Base-by-base conservation (phyloP, 2,888 invertebrate species). In the Polyommatus icarus region DNA sequence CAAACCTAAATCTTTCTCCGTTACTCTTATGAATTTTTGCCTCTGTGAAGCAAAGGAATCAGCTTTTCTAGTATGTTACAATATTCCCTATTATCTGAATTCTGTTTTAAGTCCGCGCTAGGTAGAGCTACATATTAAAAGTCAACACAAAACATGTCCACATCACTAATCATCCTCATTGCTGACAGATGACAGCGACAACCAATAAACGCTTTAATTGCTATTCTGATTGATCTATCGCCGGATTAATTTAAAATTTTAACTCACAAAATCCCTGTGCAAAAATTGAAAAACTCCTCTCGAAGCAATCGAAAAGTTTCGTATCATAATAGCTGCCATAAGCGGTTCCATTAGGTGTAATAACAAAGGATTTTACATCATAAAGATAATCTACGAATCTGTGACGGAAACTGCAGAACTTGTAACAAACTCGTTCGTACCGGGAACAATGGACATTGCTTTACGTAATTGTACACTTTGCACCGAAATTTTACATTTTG, bases 291-390 rank as follows among this genome's bases (percentile, higher is more conserved):
- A 54, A 50, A 73, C 50, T 40, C 18, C 20, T n/a, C n/a, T 50
- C 24, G 8, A 29, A 75, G 75, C 75, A 75, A 75, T 75, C 75
- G 54, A 75, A 75, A 75, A 75, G 75, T 50, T 50, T 32, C 46
- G 54, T 29, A 75, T 54, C 46, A 75, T 75, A 89, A 90, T 87
- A 86, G 84, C 82, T 79, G 82, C 87, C 86, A 88, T 90, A 88
- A 91, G 89, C 90, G 89, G 81, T 84, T 77, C 84, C 88, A 89
- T 91, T 90, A 90, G 88, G 87, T 86, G 88, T 90, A 89, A 90
- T 90, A 88, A 90, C 89, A 82, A 79, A 82, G 82, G 82, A 83
- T 84, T 84, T 83, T 83, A 81, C 79, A 80, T 78, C 84, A 82
- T 83, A 85, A 86, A 75, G 86, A 85, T 84, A 84, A 83, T 82